Conservation (phyloP, 2,797 vertebrate species). For the Xenops minutus region DNA sequence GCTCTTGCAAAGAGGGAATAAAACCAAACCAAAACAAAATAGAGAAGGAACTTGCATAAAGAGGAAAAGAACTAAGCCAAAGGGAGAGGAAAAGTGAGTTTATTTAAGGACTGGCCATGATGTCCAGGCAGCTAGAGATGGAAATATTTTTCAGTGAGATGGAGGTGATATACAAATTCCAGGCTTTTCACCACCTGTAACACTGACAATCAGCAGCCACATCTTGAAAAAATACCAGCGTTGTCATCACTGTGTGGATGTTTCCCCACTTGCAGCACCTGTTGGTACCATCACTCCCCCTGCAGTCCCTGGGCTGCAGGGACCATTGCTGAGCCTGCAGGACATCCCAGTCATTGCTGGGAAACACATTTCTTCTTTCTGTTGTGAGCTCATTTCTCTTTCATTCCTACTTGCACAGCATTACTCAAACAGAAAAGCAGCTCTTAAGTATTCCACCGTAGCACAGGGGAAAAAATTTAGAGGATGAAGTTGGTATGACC, state of each 20-base stretch:
- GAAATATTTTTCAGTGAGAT: background rate
- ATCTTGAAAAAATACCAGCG: rapidly evolving
- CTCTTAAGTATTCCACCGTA: background rate
- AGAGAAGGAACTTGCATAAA: background rate
- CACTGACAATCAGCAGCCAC: background rate
- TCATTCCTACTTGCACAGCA: background rate
- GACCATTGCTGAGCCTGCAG: background rate
- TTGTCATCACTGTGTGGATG: background rate
- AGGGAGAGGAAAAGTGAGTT: background rate
- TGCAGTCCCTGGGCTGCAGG: background rate
- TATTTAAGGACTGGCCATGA: background rate
- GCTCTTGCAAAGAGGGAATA: background rate
- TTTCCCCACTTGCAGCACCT: background rate
- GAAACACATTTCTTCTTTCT: background rate
- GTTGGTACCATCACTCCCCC: background rate
- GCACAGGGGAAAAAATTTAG: rapidly evolving
- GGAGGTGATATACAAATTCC: background rate
- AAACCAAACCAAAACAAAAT: background rate
- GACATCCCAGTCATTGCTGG: background rate
- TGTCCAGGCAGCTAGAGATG: background rate
- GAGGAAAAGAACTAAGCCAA: background rate
- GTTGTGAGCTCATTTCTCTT: background rate
- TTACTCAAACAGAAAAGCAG: background rate
- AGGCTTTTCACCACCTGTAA: background rate
- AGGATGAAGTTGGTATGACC: background rate